Base-by-base conservation (phyloP, 2,888 invertebrate genomes). In the Meghimatium bilineatum region DNA sequence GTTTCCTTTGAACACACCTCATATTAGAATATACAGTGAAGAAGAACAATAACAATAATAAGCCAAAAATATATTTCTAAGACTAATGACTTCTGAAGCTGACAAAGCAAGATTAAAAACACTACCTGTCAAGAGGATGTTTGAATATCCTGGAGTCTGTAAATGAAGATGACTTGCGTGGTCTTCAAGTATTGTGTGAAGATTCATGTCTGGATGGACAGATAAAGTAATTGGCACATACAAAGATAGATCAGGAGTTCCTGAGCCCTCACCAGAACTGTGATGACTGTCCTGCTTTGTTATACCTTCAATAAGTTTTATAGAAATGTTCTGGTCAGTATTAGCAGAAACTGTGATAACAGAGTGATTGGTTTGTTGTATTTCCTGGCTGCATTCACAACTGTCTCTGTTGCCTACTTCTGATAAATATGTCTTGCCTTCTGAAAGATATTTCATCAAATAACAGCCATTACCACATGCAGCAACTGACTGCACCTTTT, bases 81-180 rank as follows among this genome's bases (percentile, higher is more conserved):
- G 44, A 44, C 44, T 44, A 12, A 44, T 12, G 5, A 8, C 44
- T 8, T 44, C 44, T 44, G 44, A 44, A 12, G 44, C 44, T 44
- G 44, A 44, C 12, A 44, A 5, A 44, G 5, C 12, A 44, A 44
- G 44, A 5, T 44, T 8, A 14, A 63, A 26, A 14, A 2, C 32
- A 23, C 49, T 32, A 82, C 82, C 82, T 63, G 95, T 92, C 71
- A 95, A 88, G 74, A 90, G 80, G 82, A 91, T 77, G 36, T 72
- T 78, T 29, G 77, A 23, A 12, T 83, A 69, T 29, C 66, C 66
- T 0, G 71, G 29, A 29, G 29, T 23, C n/a, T 52, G 38, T 5
- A 80, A 23, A 14, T 56, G 66, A 36, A 87, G 52, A 6, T 52
- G 32, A 29, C 32, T 23, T 8, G 85, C 72, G 3, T 86, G 77